These are phyloP conservation scores for Cryptocephalus primarius DNA, from an alignment of 2,888 invertebrate species.

Conservation along the genomic window DNA sequence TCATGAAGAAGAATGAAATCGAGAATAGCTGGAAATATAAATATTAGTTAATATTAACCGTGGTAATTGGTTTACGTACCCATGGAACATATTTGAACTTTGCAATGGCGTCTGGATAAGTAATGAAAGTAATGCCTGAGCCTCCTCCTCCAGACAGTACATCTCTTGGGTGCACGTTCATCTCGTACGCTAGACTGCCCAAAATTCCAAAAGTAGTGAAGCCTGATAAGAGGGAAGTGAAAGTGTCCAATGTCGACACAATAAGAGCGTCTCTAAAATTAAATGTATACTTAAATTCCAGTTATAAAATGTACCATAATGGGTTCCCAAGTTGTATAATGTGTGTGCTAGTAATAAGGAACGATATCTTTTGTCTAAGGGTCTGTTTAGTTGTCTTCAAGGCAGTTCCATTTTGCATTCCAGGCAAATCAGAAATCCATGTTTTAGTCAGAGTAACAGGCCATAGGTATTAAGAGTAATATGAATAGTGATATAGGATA, in stretches of 20 bases:
- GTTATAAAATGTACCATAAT: too few relatives aligned
- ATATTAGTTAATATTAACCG: not conserved
- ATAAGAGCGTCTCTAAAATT: conserved; percentile 61
- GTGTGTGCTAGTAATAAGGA: too few relatives aligned
- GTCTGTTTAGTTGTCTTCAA: too few relatives aligned
- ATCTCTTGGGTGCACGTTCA: conserved; percentile 54
- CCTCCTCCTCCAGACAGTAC: conserved; percentile 58
- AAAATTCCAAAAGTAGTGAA: conserved; percentile 74
- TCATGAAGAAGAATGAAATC: conserved; percentile 67
- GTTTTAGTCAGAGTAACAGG: too few relatives aligned
- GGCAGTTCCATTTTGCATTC: too few relatives aligned
- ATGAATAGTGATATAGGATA: too few relatives aligned
- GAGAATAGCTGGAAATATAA: conserved; percentile 49
- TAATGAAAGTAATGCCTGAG: conserved; percentile 71
- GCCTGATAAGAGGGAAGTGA: conserved; percentile 70
- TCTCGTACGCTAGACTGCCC: conserved; percentile 62
- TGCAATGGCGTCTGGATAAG: conserved; percentile 74
- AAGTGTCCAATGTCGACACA: conserved; percentile 69
- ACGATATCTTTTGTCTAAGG: too few relatives aligned
- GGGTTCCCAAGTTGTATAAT: too few relatives aligned
- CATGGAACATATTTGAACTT: conserved; percentile 64
- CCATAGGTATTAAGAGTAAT: too few relatives aligned
- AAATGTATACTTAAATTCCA: not conserved
- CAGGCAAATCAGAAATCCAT: too few relatives aligned
- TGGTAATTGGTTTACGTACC: conserved; percentile 31